These are phyloP conservation scores for Diarsia mendica DNA, from an alignment of 2,888 invertebrate species.

Conservation along the genomic window DNA sequence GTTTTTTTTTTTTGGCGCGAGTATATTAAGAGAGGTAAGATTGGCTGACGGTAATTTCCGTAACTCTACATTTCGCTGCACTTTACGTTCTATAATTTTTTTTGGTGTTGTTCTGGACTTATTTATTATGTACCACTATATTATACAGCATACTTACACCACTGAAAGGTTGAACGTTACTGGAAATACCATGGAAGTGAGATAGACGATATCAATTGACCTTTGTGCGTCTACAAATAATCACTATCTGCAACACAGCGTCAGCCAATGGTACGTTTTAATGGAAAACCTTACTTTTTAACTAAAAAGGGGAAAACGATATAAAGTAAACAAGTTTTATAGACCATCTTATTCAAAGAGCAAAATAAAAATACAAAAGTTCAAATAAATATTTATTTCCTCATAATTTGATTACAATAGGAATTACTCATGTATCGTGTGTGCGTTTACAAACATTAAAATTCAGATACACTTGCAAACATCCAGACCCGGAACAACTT, in stretches of 20 bases:
- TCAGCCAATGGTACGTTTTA: not conserved
- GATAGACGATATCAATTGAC: not conserved
- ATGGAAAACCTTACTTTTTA: not conserved
- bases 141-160: not conserved
- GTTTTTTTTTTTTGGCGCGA: too few species aligned
- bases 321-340: not conserved
- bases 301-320: not conserved
- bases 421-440: too few species aligned
- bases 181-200: not conserved
- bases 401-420: conserved; percentile 29
- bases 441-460: too few species aligned
- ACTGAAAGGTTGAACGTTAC: not conserved
- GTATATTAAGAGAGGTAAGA: too few species aligned
- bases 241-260: not conserved
- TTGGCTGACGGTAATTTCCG: conserved; percentile 92
- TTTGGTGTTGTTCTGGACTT: not conserved
- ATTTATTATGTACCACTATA: not conserved
- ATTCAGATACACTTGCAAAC: too few species aligned
- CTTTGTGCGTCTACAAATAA: not conserved
- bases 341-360: too few species aligned
- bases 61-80: conserved; percentile 91
- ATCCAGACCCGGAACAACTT: too few species aligned
- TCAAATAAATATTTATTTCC: conserved; percentile 44
- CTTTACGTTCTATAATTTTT: conserved; percentile 37
- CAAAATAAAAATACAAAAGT: too few species aligned